Evolutionary conservation across 2,797 vertebrate species (phyloP).

Genomic region (Tarsius wallacei): DNA sequence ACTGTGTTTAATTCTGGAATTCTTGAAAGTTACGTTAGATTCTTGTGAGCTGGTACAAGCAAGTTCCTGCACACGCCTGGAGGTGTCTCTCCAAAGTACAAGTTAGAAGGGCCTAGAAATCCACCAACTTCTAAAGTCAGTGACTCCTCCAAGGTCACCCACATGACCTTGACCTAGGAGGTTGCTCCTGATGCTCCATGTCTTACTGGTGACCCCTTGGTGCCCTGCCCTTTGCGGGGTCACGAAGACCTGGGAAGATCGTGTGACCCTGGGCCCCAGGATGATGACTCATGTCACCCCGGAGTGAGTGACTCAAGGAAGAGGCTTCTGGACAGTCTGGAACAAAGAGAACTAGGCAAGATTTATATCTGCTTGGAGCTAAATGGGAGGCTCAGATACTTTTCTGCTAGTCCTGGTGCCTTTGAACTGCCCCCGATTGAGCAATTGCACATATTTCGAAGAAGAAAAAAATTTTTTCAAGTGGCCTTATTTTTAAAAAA

Average conservation of each 20-base stretch:
- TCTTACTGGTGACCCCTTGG: background rate
- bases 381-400: conserved; percentile 68
- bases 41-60: background rate
- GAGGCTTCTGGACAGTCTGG: conserved; percentile 34
- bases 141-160: background rate
- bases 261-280: conserved; percentile 24
- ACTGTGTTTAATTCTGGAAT: background rate
- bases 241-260: background rate
- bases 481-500: conserved; percentile 76
- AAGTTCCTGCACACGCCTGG: background rate
- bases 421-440: conserved; percentile 84
- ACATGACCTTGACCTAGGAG: background rate
- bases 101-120: background rate
- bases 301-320: conserved; percentile 60
- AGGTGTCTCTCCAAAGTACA: background rate
- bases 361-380: conserved; percentile 77
- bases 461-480: conserved; percentile 77
- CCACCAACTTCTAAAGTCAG: background rate
- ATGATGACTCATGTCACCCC: conserved; percentile 59
- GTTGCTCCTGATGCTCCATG: background rate
- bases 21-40: background rate
- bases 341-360: conserved; percentile 68
- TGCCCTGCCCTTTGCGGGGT: background rate
- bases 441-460: conserved; percentile 85
- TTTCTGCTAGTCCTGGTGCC: conserved; percentile 67